Percentiles rank a stretch among this genome's conserved stretches.
These are phyloP conservation scores for Neotoxoptera formosana DNA, from an alignment of 1,140 invertebrate species.

Conservation along the genomic window DNA sequence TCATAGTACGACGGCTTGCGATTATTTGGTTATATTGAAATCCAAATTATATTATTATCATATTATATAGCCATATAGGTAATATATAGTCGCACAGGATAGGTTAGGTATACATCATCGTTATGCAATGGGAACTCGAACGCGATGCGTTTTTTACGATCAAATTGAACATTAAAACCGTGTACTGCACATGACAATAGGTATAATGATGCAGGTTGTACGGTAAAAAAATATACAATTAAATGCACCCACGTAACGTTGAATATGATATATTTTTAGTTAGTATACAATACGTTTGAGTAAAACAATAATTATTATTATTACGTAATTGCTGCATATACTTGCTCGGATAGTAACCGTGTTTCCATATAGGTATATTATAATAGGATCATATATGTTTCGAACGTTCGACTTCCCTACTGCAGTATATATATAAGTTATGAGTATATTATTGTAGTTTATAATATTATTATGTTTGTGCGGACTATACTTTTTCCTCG, in stretches of 20 bases:
- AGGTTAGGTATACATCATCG: too few relatives aligned
- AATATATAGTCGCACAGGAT: too few relatives aligned
- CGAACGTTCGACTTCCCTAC: not conserved
- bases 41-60: not conserved
- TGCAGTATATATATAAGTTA: not conserved
- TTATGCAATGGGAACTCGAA: not conserved
- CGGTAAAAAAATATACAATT: not conserved
- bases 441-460: not conserved
- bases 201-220: not conserved
- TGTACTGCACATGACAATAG: too few relatives aligned
- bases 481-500: not conserved
- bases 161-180: not conserved
- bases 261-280: not conserved
- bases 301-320: not conserved
- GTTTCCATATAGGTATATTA: too few relatives aligned
- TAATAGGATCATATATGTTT: not conserved
- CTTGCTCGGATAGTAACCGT: too few relatives aligned
- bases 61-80: not conserved
- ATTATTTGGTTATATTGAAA: not conserved
- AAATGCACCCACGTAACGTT: not conserved
- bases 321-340: not conserved
- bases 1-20: not conserved
- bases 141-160: not conserved
- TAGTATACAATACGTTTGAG: not conserved
- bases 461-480: not conserved